Base-by-base conservation (phyloP, 2,797 vertebrate genomes). In the Falco naumanni region DNA sequence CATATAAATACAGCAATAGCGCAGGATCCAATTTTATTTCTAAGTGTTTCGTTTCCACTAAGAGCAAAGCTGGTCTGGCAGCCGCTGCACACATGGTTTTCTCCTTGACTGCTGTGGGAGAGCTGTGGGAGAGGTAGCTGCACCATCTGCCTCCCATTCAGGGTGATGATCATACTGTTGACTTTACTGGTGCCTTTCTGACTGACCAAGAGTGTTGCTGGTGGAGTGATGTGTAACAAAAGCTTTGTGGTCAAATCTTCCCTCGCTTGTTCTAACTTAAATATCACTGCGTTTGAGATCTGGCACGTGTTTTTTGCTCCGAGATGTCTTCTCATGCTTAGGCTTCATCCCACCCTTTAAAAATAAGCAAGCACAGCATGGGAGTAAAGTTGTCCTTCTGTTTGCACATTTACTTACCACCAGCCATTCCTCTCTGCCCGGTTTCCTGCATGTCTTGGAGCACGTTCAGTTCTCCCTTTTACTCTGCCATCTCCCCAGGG, bases 171-270 rank as follows among this genome's bases (percentile, higher is more conserved):
- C 11, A 3, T 78, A 16, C 20, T 74, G 2, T 41, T 88, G 45
- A 61, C 66, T 90, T 84, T n/a, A n/a, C 25, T 84, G 61, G 28
- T 90, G 74, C 66, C 31, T 93, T 95, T 80, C 48, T 91, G 72
- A 29, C 66, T 87, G 66, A 47, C 39, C n/a, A 45, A 17, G 79
- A 87, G 28, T 34, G 68, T 68, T 2, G 9, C 34, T 68, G 33
- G 14, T 78, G 34, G 57, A 91, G 48, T 56, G 43, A 53, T 34
- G 14, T 59, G 26, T 53, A 66, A 93, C 28, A 80, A 79, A 89
- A 89, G 7, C 54, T 54, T 71, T 22, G 53, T 57, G 45, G 33
- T 45, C 10, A 5, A 50, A 74, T 86, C 16, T 20, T 72, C 13
- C n/a, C n/a, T 84, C 29, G 16, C 19, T 77, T 77, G 12, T 74